Conservation (phyloP, 2,797 vertebrate genomes). For the Sternotherus odoratus region DNA sequence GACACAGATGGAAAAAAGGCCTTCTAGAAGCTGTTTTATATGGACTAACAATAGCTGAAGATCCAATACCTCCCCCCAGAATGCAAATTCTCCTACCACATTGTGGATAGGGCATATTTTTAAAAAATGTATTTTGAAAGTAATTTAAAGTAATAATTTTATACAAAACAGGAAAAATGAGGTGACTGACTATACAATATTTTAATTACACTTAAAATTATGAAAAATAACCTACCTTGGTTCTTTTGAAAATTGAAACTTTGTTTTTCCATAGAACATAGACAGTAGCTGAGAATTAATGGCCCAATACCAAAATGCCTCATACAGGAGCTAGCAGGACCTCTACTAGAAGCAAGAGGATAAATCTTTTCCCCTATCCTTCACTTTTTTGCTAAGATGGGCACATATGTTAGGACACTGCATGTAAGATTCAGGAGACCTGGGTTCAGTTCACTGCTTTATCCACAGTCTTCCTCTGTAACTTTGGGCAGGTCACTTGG, state of each 20-base stretch:
- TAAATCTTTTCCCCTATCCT: background rate
- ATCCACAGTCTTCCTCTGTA: background rate
- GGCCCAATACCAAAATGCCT: background rate
- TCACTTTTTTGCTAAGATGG: background rate
- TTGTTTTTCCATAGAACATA: background rate
- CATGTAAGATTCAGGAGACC: background rate
- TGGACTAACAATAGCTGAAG: background rate
- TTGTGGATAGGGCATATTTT: background rate
- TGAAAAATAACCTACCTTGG: background rate
- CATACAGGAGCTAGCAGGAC: background rate
- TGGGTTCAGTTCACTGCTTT: background rate
- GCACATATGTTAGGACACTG: background rate
- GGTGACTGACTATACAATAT: background rate
- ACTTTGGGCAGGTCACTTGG: background rate
- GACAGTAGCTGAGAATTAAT: background rate
- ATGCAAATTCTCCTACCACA: background rate
- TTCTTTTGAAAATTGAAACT: background rate
- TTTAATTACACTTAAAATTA: background rate
- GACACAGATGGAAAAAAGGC: background rate
- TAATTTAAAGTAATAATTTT: background rate
- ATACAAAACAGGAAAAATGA: background rate
- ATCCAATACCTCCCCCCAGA: background rate
- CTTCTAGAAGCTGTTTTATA: background rate
- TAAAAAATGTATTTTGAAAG: background rate
- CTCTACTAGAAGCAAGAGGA: background rate